Evolutionary conservation across 2,113 vertebrate species (phyloP), one percentile per base, ranked within the genome.

Genomic region (Channa argus): DNA sequence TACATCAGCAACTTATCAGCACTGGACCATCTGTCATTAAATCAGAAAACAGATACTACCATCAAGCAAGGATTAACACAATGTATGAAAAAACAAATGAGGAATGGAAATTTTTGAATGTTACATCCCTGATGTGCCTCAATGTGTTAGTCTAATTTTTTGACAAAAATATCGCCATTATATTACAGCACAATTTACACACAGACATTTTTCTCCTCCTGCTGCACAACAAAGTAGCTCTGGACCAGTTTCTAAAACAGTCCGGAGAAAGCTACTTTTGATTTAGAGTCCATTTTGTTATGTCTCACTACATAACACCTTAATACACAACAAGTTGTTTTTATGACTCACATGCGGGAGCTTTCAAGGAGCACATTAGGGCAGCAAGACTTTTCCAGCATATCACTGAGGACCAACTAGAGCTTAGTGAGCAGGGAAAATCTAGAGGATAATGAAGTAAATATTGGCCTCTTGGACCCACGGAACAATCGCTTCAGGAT

Each of bases 261-360:
- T 74, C 72, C 69, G 67, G 72, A 66, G 52, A 85, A 77, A 69
- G 77, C 54, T 65, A 37, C 73, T 66, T 70, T 76, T 81, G 78
- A 74, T 77, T 84, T 73, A 84, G 63, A 59, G 71, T 51, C 63
- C 67, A 75, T 69, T 81, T 73, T 84, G 55, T 74, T 79, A 59
- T 24, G 33, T 76, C 75, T 69, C 52, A 13, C 43, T 9, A 66
- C 56, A 80, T 45, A 88, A 79, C 49, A 82, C 77, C 64, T 77
- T 80, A 71, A 78, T 53, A 63, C 65, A 63, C 49, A 13, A 80
- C 61, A 77, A 47, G 53, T 65, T 81, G 44, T 62, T 73, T 82
- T 85, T 83, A 84, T 78, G 54, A 73, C 55, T 70, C 61, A 45
- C 58, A 47, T 36, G 60, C 63, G 41, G 71, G 10, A 60, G 70